Conservation (phyloP, 2,797 vertebrate genomes). For the Scleropages formosus region DNA sequence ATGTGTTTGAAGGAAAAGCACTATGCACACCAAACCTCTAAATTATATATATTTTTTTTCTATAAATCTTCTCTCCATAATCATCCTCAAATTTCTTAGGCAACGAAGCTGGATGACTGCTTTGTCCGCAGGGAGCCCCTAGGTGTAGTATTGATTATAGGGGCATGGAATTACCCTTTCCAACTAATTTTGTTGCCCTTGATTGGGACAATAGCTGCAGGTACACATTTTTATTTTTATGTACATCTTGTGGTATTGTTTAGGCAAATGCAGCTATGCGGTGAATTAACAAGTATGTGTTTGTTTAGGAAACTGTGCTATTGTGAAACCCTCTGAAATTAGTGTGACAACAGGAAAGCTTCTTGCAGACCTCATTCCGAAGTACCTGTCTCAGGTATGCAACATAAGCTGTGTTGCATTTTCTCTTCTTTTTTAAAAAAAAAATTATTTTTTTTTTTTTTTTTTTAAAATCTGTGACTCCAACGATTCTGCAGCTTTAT, state of each 20-base stretch:
- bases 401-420: too few relatives aligned
- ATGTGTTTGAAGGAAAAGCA: neutral
- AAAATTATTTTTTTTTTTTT: too few relatives aligned
- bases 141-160: constrained; percentile 82
- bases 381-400: constrained; percentile 73
- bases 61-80: too few relatives aligned
- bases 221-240: constrained; percentile 48
- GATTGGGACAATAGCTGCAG: constrained; percentile 71
- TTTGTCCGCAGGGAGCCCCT: constrained; percentile 74
- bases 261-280: neutral
- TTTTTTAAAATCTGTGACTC: too few relatives aligned
- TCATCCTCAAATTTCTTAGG: constrained; percentile 53
- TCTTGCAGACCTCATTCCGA: constrained; percentile 67
- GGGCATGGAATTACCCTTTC: constrained; percentile 84
- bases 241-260: neutral
- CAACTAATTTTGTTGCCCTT: constrained; percentile 65
- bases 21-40: neutral
- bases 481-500: neutral
- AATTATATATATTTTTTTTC: too few relatives aligned
- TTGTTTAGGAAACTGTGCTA: constrained; percentile 76
- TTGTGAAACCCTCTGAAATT: constrained; percentile 81
- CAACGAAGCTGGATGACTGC: constrained; percentile 72
- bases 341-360: constrained; percentile 64
- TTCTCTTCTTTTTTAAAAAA: too few relatives aligned
- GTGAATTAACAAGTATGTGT: neutral